Evolutionary conservation across 2,888 invertebrate genomes (phyloP).

Genomic region (Stenurella melanura): DNA sequence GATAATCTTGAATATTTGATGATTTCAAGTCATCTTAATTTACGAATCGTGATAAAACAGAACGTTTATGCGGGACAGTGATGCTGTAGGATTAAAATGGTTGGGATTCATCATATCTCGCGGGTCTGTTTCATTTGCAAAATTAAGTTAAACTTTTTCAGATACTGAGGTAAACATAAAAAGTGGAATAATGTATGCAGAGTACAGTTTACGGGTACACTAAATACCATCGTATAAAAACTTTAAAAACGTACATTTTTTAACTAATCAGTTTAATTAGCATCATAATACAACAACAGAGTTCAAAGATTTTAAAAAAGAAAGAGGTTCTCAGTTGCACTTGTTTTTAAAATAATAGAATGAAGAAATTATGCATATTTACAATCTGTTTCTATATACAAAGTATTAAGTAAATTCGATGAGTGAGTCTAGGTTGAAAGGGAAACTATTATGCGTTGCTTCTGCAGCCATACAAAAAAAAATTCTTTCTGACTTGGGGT

Average conservation of each 20-base stretch:
- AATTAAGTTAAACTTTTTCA: neutral
- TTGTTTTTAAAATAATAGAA: no score
- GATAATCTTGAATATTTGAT: constrained; percentile 28
- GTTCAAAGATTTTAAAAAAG: no score
- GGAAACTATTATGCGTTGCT: no score
- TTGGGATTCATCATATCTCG: neutral
- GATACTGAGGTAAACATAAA: neutral
- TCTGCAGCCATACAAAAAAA: no score
- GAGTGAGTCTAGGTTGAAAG: no score
- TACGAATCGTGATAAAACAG: constrained; percentile 1
- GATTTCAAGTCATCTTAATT: constrained; percentile 15
- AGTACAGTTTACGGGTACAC: neutral
- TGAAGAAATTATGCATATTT: no score
- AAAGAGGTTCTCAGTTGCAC: no score
- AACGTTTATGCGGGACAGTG: neutral
- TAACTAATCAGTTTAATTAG: no score
- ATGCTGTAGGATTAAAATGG: neutral
- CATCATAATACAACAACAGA: no score
- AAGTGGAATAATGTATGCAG: neutral
- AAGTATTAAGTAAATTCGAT: no score
- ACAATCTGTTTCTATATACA: no score
- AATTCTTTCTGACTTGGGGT: no score
- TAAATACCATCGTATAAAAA: neutral
- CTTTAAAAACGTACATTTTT: neutral
- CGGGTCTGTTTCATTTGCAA: neutral